Evolutionary conservation across 2,888 invertebrate genomes (phyloP).

Genomic region (Timandra comae): DNA sequence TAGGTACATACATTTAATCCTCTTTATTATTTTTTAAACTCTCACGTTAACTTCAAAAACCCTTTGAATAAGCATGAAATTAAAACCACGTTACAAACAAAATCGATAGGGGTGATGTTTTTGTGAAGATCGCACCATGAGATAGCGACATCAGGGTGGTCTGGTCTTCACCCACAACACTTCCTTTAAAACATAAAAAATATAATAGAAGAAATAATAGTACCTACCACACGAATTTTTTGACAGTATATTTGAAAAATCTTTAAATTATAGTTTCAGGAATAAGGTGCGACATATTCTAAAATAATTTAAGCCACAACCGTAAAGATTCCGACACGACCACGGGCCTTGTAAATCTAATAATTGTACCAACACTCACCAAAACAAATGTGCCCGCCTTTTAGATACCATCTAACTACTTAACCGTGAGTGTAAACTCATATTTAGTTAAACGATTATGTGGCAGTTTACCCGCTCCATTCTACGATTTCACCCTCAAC

Average conservation of each 20-base stretch:
- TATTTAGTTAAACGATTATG: constrained; percentile 27
- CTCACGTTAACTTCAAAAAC: not conserved
- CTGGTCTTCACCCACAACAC: constrained; percentile 30
- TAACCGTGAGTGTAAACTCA: constrained; percentile 22
- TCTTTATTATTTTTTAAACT: too few relatives aligned
- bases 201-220: too few relatives aligned
- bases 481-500: constrained; percentile 21
- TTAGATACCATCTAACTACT: constrained; percentile 35
- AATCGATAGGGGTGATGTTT: constrained; percentile 57
- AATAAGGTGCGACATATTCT: too few relatives aligned
- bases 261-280: too few relatives aligned
- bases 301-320: too few relatives aligned
- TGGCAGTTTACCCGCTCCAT: constrained; percentile 21
- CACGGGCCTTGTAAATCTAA: constrained; percentile 37
- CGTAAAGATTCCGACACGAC: constrained; percentile 44
- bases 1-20: too few relatives aligned
- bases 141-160: constrained; percentile 61
- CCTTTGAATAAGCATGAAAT: constrained; percentile 48
- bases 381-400: constrained; percentile 33
- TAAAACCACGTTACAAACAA: constrained; percentile 64
- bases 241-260: too few relatives aligned
- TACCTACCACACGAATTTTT: too few relatives aligned
- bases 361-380: constrained; percentile 33
- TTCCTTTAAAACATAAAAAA: too few relatives aligned
- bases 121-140: constrained; percentile 53